Evolutionary conservation across 2,888 invertebrate genomes (phyloP), one percentile per base, ranked within the genome.

Genomic region (Dyspetes luteomarginatus): DNA sequence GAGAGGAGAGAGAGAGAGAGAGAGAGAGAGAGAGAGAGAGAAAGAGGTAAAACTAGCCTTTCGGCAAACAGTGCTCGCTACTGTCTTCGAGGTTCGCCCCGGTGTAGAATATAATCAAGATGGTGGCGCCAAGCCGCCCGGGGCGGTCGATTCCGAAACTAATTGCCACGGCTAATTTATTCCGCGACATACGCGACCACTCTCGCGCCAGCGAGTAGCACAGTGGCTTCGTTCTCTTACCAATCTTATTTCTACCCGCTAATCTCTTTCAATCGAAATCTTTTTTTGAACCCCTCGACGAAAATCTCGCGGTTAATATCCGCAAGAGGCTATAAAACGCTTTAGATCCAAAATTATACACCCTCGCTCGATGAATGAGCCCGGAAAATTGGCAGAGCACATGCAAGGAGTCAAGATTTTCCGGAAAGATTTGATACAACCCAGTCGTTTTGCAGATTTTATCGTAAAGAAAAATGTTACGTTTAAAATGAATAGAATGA

Each of bases 141-240:
- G 87, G 88, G 89, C 90, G 89, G 88, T 88, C 90, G 90, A 90
- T 91, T 89, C 89, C 90, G 87, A 91, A 92, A 91, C 92, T 92
- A 91, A 91, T 91, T 91, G 91, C 90, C 90, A 87, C 87, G 90
- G 89, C 91, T 92, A 91, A 91, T 91, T 91, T 91, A 91, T 90
- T 89, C 90, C 87, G 84, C 83, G 85, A 85, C 85, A 85, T 84
- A 82, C 82, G 83, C 80, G 74, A 64, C 65, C 67, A 67, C 67
- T 65, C 75, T 64, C 65, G 56, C 55, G 82, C 73, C 73, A 15
- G 58, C 45, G 74, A 67, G 65, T 82, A 81, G 81, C 83, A 84
- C 84, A 84, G 82, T 83, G 82, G 83, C 76, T 80, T 65, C 78
- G 30, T 78, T 83, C 82, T 83, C 78, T 55, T 69, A 36, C 58